Evolutionary conservation across 64 coral and sea anemone genomes (phyloP).

Genomic region (Montipora foliosa): DNA sequence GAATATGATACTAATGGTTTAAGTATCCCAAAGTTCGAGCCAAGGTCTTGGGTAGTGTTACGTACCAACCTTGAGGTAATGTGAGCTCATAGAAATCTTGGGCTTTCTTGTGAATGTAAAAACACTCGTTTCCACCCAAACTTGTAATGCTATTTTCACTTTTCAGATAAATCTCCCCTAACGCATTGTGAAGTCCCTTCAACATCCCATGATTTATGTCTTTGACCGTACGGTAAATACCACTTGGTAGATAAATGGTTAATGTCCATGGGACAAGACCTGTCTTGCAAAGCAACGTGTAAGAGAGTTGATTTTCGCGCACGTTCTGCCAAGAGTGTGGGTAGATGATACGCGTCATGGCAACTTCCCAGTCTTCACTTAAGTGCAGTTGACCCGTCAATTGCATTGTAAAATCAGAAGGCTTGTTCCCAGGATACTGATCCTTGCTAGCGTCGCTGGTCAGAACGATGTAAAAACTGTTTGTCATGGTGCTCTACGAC

Average conservation of each 20-base stretch:
- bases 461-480: too few relatives aligned
- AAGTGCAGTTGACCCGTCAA: too few relatives aligned
- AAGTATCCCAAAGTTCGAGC: neutral
- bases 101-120: conserved; percentile 11
- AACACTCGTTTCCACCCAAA: conserved; percentile 4
- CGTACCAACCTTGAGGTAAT: neutral
- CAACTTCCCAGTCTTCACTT: too few relatives aligned
- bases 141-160: neutral
- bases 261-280: neutral
- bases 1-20: too few relatives aligned
- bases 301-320: neutral
- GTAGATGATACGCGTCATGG: too few relatives aligned
- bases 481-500: too few relatives aligned
- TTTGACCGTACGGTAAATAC: neutral
- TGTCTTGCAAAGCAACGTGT: neutral
- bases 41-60: conserved; percentile 2
- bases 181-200: neutral
- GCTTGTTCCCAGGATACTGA: too few relatives aligned
- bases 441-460: too few relatives aligned
- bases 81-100: neutral
- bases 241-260: conserved; percentile 19
- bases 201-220: neutral
- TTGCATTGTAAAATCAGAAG: too few relatives aligned
- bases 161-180: neutral
- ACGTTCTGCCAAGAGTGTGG: conserved; percentile 5